A percentile compares a stretch with the other conserved stretches of the same genome.
These are phyloP conservation scores for Sebastes matsubarae DNA, from an alignment of 2,797 vertebrate genomes.

Conservation along the genomic window DNA sequence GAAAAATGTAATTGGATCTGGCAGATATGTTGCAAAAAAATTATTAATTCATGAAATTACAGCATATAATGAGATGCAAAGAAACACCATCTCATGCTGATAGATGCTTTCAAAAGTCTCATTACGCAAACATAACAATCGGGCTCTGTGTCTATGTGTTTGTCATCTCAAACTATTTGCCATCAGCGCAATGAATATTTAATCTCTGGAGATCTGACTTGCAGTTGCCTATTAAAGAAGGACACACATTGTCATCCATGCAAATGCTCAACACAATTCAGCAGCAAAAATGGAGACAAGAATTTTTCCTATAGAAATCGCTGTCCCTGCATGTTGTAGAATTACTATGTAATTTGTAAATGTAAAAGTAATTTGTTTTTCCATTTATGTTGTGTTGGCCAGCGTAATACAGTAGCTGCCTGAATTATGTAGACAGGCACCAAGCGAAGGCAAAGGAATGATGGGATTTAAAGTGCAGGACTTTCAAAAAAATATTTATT, in stretches of 20 bases:
- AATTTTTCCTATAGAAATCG: not conserved
- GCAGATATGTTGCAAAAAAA: conserved; percentile 60
- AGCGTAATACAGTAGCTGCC: not conserved
- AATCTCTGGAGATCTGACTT: conserved; percentile 20
- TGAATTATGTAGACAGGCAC: not conserved
- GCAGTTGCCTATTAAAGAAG: not conserved
- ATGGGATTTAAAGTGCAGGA: not conserved
- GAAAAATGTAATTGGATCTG: conserved; percentile 68
- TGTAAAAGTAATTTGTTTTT: not conserved
- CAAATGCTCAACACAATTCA: not conserved
- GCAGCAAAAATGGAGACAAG: not conserved
- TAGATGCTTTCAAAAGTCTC: conserved; percentile 50
- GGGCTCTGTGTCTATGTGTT: conserved; percentile 18
- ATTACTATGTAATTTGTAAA: not conserved
- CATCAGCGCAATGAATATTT: conserved; percentile 17
- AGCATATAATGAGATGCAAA: conserved; percentile 57
- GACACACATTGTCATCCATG: not conserved
- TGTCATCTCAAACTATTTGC: conserved; percentile 31
- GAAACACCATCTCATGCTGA: conserved; percentile 42
- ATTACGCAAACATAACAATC: conserved; percentile 56
- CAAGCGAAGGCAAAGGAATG: not conserved
- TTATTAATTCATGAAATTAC: conserved; percentile 66
- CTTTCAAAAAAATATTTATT: not conserved
- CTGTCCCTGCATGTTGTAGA: not conserved
- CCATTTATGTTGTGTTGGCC: not conserved